Base-by-base conservation (phyloP, 2,797 vertebrate species). In the Enteromius paludinosus region DNA sequence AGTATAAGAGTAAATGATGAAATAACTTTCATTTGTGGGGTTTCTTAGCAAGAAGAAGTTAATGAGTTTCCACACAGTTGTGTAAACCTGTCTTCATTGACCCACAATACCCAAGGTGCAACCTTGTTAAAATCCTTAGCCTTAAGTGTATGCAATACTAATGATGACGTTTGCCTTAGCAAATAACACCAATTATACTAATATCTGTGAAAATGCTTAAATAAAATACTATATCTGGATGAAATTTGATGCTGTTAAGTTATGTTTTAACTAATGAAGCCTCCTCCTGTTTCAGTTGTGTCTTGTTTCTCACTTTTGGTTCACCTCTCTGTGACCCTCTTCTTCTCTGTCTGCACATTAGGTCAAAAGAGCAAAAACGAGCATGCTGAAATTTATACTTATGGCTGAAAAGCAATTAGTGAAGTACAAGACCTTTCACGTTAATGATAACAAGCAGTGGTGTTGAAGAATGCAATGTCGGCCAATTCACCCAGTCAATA, bases 371-470 rank as follows among this genome's bases (percentile, higher is more conserved):
- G 70, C 77, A 81, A 78, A 61, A 83, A 52, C 35, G 43, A 61
- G 65, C 56, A 62, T 43, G 47, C 41, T 56, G 72, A 45, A 65
- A 76, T 84, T 71, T 49, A 33, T 71, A 33, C 73, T 66, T 71
- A 18, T 68, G 43, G 83, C 78, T 30, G 43, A 66, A 87, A 83
- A 79, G 66, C 80, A 87, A 81, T 87, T 82, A 78, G 83, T 68
- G 52, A 69, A 35, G 73, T 79, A 74, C 45, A 78, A 66, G 43
- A 66, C 28, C 69, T 45, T 54, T 85, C 80, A 81, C 64, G 65
- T 74, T 78, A 78, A 83, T 83, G 69, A 68, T 73, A 79, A 83
- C 78, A 71, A 83, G 69, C 71, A 71, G 73, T 75, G 62, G 38
- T 71, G 56, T 59, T 20, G 62, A 23, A 78, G 75, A 87, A 85